Evolutionary conservation across 2,888 invertebrate species (phyloP), one percentile per base, ranked within the genome.

Genomic region (Sesia apiformis): DNA sequence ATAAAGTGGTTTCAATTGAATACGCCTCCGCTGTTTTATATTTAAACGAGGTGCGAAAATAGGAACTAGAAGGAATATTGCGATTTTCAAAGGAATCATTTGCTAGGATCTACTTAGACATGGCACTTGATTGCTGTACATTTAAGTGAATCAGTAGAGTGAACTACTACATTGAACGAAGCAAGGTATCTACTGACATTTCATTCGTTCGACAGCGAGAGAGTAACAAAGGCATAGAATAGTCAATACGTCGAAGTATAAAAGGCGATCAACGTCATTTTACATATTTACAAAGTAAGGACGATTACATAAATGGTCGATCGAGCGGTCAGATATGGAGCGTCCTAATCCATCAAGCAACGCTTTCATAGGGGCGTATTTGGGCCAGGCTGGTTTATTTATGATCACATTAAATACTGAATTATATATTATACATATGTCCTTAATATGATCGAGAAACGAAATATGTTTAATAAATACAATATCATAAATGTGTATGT

Each of bases 181-280:
- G 69, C 69, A 75, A 74, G 66, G 67, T 67, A 69, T 67, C 63
- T 39, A 7, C 55, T 55, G 39, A 60, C 23, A 40, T 50, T 38
- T 41, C 49, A 39, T 46, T 40, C 38, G 8, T 51, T 41, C n/a
- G 38, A 39, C 4, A 56, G 52, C 52, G 39, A 49, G 38, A 59
- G 54, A 52, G 53, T 55, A 56, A 56, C 55, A 57, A 50, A 50
- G 4, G 50, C 51, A 41, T 55, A 55, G 55, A 54, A 57, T 53
- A 57, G 49, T 42, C 42, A 39, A 39, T 50, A 50, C 51, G 63
- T 72, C 59, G 66, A 75, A 78, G 74, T 78, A 74, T 70, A 76
- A 77, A 80, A 78, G 68, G 70, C 68, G 53, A 62, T 64, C 58
- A 63, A 66, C 60, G 59, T 64, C 66, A 66, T 66, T 69, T 64